Conservation (phyloP, 2,797 vertebrate species). For the Tapirus indicus region DNA sequence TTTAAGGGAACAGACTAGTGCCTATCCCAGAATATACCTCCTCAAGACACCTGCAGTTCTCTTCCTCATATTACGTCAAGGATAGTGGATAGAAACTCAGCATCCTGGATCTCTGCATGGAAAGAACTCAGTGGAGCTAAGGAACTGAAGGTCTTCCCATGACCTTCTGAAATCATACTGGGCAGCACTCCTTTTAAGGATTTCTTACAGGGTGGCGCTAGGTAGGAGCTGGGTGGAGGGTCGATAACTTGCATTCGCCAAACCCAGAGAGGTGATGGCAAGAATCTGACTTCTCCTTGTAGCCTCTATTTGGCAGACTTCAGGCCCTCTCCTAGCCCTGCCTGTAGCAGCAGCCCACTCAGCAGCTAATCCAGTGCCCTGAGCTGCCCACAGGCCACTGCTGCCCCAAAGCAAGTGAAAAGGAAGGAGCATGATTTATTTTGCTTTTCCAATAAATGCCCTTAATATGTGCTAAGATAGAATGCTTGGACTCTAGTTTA, state of each 20-base stretch:
- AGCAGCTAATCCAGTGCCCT: neutral
- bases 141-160: neutral
- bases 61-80: neutral
- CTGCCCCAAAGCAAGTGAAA: neutral
- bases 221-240: neutral
- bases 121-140: neutral
- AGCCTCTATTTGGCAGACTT: neutral
- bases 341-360: neutral
- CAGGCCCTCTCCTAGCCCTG: neutral
- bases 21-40: neutral
- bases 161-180: neutral
- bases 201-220: neutral
- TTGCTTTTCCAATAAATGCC: neutral
- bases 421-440: neutral
- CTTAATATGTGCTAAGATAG: neutral
- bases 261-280: neutral
- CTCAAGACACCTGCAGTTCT: neutral
- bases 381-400: neutral
- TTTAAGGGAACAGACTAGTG: neutral
- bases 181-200: neutral
- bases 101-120: neutral
- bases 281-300: neutral
- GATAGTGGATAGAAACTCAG: neutral
- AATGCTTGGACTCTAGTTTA: neutral
- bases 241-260: neutral